Conservation (phyloP, 2,888 invertebrate species). For the Caenorhabditis afra region DNA sequence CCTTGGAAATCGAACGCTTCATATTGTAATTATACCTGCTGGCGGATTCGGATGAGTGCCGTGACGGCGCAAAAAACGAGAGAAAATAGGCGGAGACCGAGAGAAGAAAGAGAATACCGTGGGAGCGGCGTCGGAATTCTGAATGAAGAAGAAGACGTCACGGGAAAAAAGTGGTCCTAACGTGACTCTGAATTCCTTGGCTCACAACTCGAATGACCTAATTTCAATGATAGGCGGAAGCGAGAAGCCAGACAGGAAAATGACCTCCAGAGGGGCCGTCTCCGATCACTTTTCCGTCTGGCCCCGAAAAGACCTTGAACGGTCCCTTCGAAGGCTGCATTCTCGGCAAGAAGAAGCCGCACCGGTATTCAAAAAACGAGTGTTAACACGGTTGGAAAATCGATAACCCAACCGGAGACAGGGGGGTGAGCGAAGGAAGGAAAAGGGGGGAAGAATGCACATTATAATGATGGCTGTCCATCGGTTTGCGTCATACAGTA, state of each 20-base stretch:
- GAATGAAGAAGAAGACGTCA: too few relatives aligned
- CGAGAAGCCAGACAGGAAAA: too few relatives aligned
- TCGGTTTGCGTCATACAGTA: constrained; percentile 48
- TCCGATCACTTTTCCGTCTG: too few relatives aligned
- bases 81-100: constrained; percentile 2
- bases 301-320: too few relatives aligned
- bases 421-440: background rate
- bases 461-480: constrained; percentile 46
- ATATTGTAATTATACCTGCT: constrained; percentile 54
- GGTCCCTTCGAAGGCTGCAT: too few relatives aligned
- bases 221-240: too few relatives aligned
- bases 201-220: too few relatives aligned
- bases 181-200: too few relatives aligned
- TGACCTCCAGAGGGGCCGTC: too few relatives aligned
- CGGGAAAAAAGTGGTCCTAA: too few relatives aligned
- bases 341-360: too few relatives aligned
- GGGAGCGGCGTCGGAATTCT: too few relatives aligned
- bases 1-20: constrained; percentile 43
- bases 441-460: constrained; percentile 25
- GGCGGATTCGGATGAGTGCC: constrained; percentile 20
- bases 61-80: constrained; percentile 10
- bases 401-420: background rate
- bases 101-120: constrained; percentile 3
- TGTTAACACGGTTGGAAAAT: background rate
- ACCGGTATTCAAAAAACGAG: constrained; percentile 8